Base-by-base conservation (phyloP, 2,797 vertebrate genomes). In the Chaetodon trifasciatus region DNA sequence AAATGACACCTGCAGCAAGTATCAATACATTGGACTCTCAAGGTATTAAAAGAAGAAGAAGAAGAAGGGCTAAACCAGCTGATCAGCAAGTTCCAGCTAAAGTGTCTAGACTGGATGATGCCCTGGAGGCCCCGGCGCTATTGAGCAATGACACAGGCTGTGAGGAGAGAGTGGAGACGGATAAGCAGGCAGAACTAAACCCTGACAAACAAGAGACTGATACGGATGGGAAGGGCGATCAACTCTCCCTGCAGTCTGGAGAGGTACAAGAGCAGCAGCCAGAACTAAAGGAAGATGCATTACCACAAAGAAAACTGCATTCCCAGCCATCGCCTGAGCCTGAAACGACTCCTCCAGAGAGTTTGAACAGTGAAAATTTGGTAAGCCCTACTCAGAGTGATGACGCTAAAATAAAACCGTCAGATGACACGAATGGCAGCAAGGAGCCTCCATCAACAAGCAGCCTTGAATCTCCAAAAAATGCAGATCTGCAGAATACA, bases 81-180 rank as follows among this genome's bases (percentile, higher is more conserved):
- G 70, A 86, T 68, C 87, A 82, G 66, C 81, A 83, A 46, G 66
- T 87, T 80, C 83, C 83, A 40, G 76, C 73, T 8, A 89, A 92
- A 71, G 68, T 89, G 57, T 79, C 70, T 60, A 82, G 77, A 63
- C 72, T 83, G 73, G 79, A 83, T 21, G 66, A 65, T 76, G 76
- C 77, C 73, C 85, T 68, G 53, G 85, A 79, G 15, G 37, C 67
- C 16, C 47, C 8, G 0, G 10, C 58, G 4, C 42, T 15, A 21
- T 39, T 81, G 61, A 82, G 64, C 61, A 53, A 42, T 16, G 49
- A 73, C n/a, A 35, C 44, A 10, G 50, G 17, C 57, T 65, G 19
- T 16, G 42, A 1, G 44, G 63, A 66, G 44, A 55, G 28, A 64
- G 28, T 17, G 47, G 76, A 77, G 66, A 32, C 32, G 2, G 83